Evolutionary conservation across 2,797 vertebrate species (phyloP).

Genomic region (Myotis daubentonii): DNA sequence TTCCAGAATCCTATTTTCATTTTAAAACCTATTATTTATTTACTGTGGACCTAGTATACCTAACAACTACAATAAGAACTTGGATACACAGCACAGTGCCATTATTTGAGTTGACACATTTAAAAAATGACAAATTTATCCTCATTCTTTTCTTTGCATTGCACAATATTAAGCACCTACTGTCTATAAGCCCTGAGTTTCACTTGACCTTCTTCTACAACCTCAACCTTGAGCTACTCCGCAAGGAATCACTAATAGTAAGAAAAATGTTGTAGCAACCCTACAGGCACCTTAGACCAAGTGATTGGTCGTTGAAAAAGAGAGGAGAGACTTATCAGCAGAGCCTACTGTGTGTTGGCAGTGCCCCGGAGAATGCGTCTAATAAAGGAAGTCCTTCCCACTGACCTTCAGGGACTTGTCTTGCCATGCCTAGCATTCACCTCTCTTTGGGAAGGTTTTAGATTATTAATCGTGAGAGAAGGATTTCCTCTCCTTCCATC

Average conservation of each 20-base stretch:
- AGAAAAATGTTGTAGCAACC: not conserved
- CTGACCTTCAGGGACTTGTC: not conserved
- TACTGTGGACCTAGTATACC: not conserved
- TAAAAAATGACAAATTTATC: not conserved
- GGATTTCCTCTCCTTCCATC: not conserved
- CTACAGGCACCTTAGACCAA: not conserved
- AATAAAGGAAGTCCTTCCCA: not conserved
- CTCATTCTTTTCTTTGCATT: not conserved
- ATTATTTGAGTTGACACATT: not conserved
- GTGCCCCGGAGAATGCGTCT: not conserved
- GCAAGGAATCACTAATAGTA: not conserved
- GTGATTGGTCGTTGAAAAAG: not conserved
- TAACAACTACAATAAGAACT: not conserved
- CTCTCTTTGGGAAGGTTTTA: not conserved
- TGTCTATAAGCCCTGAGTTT: not conserved
- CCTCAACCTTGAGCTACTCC: not conserved
- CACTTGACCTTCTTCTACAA: not conserved
- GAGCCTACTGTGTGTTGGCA: rapidly evolving
- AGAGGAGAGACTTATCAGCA: not conserved
- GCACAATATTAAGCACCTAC: not conserved
- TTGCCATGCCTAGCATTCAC: not conserved
- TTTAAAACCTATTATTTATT: not conserved
- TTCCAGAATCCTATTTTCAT: not conserved
- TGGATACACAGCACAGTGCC: too few relatives aligned
- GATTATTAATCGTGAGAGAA: not conserved